Base-by-base conservation (phyloP, 2,888 invertebrate species). In the Odontomyia ornata region DNA sequence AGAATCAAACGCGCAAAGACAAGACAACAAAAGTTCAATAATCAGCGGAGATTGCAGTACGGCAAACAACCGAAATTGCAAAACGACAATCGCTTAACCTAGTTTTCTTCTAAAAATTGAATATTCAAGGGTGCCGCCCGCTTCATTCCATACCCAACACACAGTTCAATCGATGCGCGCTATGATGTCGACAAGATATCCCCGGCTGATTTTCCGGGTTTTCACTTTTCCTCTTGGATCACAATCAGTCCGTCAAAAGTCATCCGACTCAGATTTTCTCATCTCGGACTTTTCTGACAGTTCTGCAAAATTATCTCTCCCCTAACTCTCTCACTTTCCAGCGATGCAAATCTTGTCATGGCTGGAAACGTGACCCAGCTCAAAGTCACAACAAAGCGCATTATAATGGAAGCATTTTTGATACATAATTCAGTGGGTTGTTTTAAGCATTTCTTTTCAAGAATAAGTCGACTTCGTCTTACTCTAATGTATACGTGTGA, bases 151-250 rank as follows among this genome's bases (percentile, higher is more conserved):
- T 69, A n/a, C 5, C 27, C 25, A 3, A 21, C 21, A 69, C 47
- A 47, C 25, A 60, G 27, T 30, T 46, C 43, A n/a, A 21, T 30
- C 73, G 28, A 21, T 25, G 21, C 15, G 1, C 43, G 4, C 15
- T 18, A 2, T 27, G 60, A 15, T 60, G 30, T 43, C 73, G 73
- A 21, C 15, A 11, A 3, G 36, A 57, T 21, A 60, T 15, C 23
- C n/a, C 36, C 56, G 57, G 60, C 1, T 28, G 57, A 43, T 43
- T 73, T 73, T 57, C 57, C 57, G 57, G 60, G 57, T 60, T 71
- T 71, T 60, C 73, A 73, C 73, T 72, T 72, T 36, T 56, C 28
- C 30, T 73, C 13, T 18, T 11, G 36, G 47, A 69, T 47, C 69
- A 25, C 47, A 46, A 69, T 60, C 72, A 56, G 1, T 28, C 30